Base-by-base conservation (phyloP, 2,797 vertebrate species). In the Poliocrania exsul region DNA sequence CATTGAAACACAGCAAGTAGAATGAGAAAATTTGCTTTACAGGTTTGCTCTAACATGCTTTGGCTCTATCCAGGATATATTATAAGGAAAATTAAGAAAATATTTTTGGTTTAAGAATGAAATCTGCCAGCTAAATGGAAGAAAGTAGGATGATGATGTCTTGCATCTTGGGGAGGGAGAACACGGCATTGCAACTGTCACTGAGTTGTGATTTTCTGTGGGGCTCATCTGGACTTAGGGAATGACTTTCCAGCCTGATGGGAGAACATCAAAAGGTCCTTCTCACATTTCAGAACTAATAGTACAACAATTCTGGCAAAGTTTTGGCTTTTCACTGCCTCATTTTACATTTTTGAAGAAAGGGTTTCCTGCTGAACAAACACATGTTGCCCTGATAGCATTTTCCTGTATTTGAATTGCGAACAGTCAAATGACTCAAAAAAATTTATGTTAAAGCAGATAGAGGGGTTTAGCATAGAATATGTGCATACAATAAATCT, bases 351-450 rank as follows among this genome's bases (percentile, higher is more conserved):
- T 89, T 89, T 74, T 79, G 70, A 90, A 91, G 73, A 75, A 91
- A 81, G 38, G 47, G 56, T 88, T 95, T 96, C 80, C 73, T 94
- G 89, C 54, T 94, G 93, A 94, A 92, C 72, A 91, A 94, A 93
- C 54, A 86, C 70, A 74, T 83, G 70, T 66, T 93, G n/a, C 74
- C 40, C 85, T 75, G 86, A 93, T 92, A 95, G 77, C 89, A 13
- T 88, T 96, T 97, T 96, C 91, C 92, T 96, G 93, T 95, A 38
- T 93, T 94, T 95, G 84, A 96, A 91, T 91, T 78, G 61, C 10
- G 86, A 95, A 94, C 69, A 81, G 82, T 83, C 57, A 60, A 94
- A 91, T 21, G 37, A 90, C 85, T 94, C 42, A n/a, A 66, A 86
- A 88, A 95, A 95, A 93, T 49, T 66, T 83, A 86, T 80, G 77